Base-by-base conservation (phyloP, 2,888 invertebrate species). In the Apodemia hepburni region DNA sequence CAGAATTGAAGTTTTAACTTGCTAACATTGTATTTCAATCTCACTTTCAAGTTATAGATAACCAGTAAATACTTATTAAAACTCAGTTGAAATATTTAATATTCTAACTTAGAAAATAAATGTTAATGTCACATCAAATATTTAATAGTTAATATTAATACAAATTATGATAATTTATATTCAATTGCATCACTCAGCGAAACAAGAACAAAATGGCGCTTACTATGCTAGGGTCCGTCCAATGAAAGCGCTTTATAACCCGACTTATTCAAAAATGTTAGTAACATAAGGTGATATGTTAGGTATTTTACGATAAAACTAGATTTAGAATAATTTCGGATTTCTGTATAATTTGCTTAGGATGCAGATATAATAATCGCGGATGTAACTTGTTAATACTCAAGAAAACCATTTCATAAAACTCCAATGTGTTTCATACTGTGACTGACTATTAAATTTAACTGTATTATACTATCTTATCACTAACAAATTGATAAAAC, bases 151-250 rank as follows among this genome's bases (percentile, higher is more conserved):
- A 17, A 17, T 8, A 8, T 17, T 47, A 54, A 49, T 69, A 70
- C 69, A 68, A 66, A 66, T 67, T 77, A 73, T 83, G 84, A 78
- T 72, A 72, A 71, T 11, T 38, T 42, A 42, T 47, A 68, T 69
- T 68, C 73, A 80, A 57, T 89, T 88, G 84, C 86, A 84, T 88
- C 88, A 88, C 79, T 82, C 84, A 87, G 87, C 88, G 77, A 73
- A 76, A 67, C 69, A 65, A 72, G 70, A 73, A 87, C 90, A 91
- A 91, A 89, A 91, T 91, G 91, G 91, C 91, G 91, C 84, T 89
- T 81, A 75, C 73, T 75, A 68, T 69, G 63, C 66, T 69, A 72
- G 61, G 61, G 59, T 63, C 66, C 74, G 74, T 75, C 71, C 71
- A 75, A 74, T 73, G 80, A 86, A 88, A 90, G 90, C 90, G 90